phyloP scores from a whole-genome alignment of 2,888 invertebrate species.

The Ferdinandea cuprea region DNA sequence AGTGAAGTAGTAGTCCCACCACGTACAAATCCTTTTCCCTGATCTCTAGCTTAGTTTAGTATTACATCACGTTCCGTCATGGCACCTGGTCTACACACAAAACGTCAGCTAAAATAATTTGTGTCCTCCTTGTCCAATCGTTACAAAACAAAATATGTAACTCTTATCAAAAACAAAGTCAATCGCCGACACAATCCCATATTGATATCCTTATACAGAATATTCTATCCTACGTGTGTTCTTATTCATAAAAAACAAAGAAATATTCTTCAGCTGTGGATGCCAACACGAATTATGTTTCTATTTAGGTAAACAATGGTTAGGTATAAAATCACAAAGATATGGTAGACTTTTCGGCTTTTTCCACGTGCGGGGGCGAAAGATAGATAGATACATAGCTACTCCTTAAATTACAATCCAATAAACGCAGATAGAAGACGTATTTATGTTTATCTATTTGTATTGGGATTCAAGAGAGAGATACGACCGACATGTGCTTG shows the following conservation, averaged over 20 bases:
- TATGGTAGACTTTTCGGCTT: slow-evolving; percentile 42
- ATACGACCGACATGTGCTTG: slow-evolving; percentile 52
- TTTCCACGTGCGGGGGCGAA: slow-evolving; percentile 12
- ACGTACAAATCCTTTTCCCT: too few relatives aligned
- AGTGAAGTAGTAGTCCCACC: too few relatives aligned
- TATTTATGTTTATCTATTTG: slow-evolving; percentile 51
- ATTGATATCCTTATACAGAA: slow-evolving; percentile 36
- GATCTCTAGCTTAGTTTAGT: too few relatives aligned
- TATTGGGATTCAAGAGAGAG: slow-evolving; percentile 14
- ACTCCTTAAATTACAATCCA: slow-evolving; percentile 47
- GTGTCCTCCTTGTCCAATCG: too few relatives aligned
- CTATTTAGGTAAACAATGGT: slow-evolving; percentile 34
- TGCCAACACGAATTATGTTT: slow-evolving; percentile 66
- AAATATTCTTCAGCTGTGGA: slow-evolving; percentile 45
- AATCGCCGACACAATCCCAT: slow-evolving; percentile 53
- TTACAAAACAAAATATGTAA: too few relatives aligned
- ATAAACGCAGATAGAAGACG: slow-evolving; percentile 44
- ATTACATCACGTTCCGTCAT: too few relatives aligned
- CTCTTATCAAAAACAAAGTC: slow-evolving; percentile 22
- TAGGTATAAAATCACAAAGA: slow-evolving; percentile 24
- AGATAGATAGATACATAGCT: too few relatives aligned
- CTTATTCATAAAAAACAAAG: slow-evolving; percentile 26
- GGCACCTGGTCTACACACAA: too few relatives aligned
- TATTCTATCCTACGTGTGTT: slow-evolving; percentile 40
- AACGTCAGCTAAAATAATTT: too few relatives aligned